Evolutionary conservation across 2,113 vertebrate species (phyloP).

Genomic region (Paramisgurnus dabryanus): DNA sequence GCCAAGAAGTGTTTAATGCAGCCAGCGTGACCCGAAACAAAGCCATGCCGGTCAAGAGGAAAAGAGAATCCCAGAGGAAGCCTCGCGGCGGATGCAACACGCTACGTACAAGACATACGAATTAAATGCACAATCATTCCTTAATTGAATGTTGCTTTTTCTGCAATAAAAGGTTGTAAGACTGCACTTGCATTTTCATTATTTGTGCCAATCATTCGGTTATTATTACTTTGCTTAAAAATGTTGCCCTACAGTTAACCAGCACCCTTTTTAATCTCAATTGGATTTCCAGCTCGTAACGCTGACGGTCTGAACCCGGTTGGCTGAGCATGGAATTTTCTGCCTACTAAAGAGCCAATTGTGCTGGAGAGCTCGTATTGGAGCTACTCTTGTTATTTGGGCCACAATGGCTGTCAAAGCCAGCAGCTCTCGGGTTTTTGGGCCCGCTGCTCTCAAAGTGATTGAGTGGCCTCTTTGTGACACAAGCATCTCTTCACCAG

Average conservation of each 20-base stretch:
- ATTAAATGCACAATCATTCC: neutral
- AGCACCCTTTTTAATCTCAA: conserved; percentile 10
- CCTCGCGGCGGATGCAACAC: neutral
- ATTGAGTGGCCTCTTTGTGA: conserved; percentile 58
- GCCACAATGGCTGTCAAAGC: conserved; percentile 61
- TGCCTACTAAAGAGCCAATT: conserved; percentile 52
- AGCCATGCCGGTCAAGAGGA: conserved; percentile 36
- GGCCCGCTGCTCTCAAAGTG: conserved; percentile 44
- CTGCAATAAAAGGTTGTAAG: conserved; percentile 18
- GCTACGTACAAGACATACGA: neutral
- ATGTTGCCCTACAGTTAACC: conserved; percentile 28
- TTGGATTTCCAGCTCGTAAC: conserved; percentile 13
- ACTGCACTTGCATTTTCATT: neutral
- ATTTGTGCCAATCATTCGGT: neutral
- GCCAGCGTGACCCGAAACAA: conserved; percentile 64
- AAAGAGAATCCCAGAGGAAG: conserved; percentile 26
- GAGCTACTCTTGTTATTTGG: conserved; percentile 54
- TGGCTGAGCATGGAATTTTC: conserved; percentile 46
- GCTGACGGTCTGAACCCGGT: conserved; percentile 27
- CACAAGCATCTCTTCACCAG: conserved; percentile 51
- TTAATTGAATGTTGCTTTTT: neutral
- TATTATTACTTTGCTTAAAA: neutral
- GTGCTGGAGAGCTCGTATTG: conserved; percentile 42
- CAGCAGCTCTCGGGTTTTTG: conserved; percentile 48
- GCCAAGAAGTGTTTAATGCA: conserved; percentile 95